Evolutionary conservation across 92 coral and sea anemone species (phyloP).

Genomic region (Phenganax marumi): DNA sequence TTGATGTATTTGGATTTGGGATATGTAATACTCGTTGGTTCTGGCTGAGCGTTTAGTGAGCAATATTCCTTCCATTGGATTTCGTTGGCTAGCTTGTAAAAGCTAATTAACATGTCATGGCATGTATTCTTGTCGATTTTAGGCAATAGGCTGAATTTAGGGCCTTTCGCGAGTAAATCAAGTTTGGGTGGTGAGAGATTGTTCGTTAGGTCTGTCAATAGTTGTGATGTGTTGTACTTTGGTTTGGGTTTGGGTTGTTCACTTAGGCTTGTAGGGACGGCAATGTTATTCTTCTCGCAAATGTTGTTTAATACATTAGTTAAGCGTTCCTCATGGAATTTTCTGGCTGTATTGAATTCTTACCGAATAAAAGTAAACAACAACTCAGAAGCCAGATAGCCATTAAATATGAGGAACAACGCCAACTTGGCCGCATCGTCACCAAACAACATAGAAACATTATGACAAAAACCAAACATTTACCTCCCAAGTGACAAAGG

Average conservation of each 20-base stretch:
- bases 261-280: background rate
- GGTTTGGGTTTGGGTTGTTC: background rate
- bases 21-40: background rate
- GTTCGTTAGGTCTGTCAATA: constrained; percentile 28
- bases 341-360: constrained; percentile 47
- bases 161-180: constrained; percentile 55
- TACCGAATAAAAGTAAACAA: no score
- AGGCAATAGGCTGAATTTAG: no score
- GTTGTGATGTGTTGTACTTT: background rate
- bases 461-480: no score
- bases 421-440: no score
- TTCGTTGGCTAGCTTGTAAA: constrained; percentile 52
- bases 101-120: constrained; percentile 36
- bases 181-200: constrained; percentile 32
- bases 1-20: constrained; percentile 46
- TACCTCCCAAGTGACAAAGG: no score
- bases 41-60: background rate
- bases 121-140: constrained; percentile 38
- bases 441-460: no score
- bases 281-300: background rate
- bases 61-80: constrained; percentile 47
- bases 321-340: constrained; percentile 27
- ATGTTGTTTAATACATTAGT: background rate
- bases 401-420: no score
- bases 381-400: no score